These are phyloP conservation scores for Malurus elegans DNA, from an alignment of 2,113 vertebrate genomes.

Conservation along the genomic window DNA sequence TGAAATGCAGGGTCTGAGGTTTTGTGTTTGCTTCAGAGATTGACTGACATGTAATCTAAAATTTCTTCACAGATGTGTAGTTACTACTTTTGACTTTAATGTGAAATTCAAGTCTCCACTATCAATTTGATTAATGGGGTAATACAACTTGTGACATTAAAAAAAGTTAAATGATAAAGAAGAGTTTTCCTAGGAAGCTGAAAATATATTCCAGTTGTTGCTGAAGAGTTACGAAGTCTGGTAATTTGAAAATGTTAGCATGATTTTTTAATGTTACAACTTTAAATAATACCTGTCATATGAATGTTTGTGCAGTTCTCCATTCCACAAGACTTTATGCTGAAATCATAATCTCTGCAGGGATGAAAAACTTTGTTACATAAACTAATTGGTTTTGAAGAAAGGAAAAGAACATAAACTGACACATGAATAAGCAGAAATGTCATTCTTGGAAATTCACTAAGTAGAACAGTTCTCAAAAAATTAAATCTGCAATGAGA, in stretches of 20 bases:
- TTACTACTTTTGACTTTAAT: conserved; percentile 7
- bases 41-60: not conserved
- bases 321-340: not conserved
- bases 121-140: conserved; percentile 22
- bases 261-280: not conserved
- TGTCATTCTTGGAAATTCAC: not conserved
- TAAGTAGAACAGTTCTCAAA: not conserved
- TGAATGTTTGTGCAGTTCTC: not conserved
- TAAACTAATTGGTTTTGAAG: not conserved
- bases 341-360: not conserved
- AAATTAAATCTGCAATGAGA: not conserved
- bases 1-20: not conserved
- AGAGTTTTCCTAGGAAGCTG: not conserved
- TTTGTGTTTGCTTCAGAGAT: not conserved
- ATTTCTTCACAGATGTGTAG: not conserved
- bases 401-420: not conserved
- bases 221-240: not conserved
- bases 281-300: not conserved
- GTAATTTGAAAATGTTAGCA: not conserved
- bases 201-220: not conserved
- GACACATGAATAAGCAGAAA: not conserved
- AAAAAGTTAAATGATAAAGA: conserved; percentile 17
- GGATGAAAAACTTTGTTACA: not conserved
- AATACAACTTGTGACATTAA: not conserved
- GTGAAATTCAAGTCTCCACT: not conserved